Base-by-base conservation (phyloP, 2,888 invertebrate genomes). In the Synergus laeviventris region DNA sequence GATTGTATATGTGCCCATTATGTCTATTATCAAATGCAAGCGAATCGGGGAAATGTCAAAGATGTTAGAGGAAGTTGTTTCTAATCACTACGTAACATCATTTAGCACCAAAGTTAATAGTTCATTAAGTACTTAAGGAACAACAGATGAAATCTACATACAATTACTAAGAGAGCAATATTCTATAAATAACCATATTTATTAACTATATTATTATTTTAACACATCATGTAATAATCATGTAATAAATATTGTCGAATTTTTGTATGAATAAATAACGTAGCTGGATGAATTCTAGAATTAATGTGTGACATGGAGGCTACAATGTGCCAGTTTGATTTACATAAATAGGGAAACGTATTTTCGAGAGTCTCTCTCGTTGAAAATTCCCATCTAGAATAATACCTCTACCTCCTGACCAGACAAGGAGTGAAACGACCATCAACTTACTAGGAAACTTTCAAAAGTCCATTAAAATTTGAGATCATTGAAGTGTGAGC, bases 361-460 rank as follows among this genome's bases (percentile, higher is more conserved):
- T 54, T 42, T 24, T 31, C 42, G 7, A 18, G 39, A n/a, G 18
- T 9, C 54, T 18, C 21, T 31, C 39, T 45, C 16, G 9, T 21
- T 42, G 24, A 66, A 42, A 66, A 66, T 66, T 66, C 45, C 42
- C 45, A 24, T 66, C 45, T 45, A 31, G 11, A 42, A 24, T n/a
- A n/a, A 11, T 24, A 21, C 24, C 16, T 66, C 45, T 16, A 45
- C 21, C 45, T 66, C 24, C 45, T 42, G 24, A 45, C 45, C 18
- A 45, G n/a, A 66, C 64, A 45, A 45, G 16, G 64, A 42, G 24
- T 66, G 45, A 66, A 66, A 24, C n/a, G 42, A 42, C 66, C 45
- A 66, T 66, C 24, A 66, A 66, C 45, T 42, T 66, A 16, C 42
- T 45, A 66, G 45, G 24, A 66, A 66, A 66, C 66, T 45, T 66